phyloP scores from a whole-genome alignment of 2,797 vertebrate genomes.

The Mallotus villosus region DNA sequence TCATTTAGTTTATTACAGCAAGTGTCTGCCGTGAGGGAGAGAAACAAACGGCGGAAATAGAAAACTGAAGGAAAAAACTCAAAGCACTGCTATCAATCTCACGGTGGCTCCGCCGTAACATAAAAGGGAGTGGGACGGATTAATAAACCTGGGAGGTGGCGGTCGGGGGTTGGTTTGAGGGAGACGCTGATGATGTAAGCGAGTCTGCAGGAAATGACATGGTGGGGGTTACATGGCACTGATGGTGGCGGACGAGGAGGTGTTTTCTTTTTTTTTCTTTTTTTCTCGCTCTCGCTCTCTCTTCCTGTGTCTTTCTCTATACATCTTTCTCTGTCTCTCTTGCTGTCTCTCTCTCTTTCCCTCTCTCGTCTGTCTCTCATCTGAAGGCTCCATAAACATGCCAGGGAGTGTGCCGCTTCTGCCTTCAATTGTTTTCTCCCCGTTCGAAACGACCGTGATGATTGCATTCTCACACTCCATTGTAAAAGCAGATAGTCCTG shows the following conservation, averaged over 20 bases:
- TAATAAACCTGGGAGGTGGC: constrained; percentile 49
- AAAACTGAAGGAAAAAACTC: constrained; percentile 36
- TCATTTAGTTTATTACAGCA: constrained; percentile 70
- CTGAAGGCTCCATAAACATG: constrained; percentile 55
- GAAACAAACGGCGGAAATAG: constrained; percentile 50
- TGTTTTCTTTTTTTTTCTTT: not conserved
- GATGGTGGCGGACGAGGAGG: not conserved
- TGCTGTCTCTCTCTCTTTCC: too few relatives aligned
- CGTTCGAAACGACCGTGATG: constrained; percentile 52
- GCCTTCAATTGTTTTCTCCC: constrained; percentile 49
- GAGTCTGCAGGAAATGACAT: constrained; percentile 55
- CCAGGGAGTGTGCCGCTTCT: constrained; percentile 44
- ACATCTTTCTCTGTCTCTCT: too few relatives aligned
- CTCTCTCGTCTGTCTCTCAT: constrained; percentile 37
- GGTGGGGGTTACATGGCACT: constrained; percentile 40
- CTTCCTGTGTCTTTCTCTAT: too few relatives aligned
- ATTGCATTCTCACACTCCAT: constrained; percentile 60
- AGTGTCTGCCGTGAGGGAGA: constrained; percentile 53
- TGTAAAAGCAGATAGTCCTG: constrained; percentile 46
- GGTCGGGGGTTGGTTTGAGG: constrained; percentile 26
- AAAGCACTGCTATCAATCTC: constrained; percentile 49
- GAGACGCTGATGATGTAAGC: constrained; percentile 23
- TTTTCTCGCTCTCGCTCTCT: too few relatives aligned
- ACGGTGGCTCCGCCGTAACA: constrained; percentile 36
- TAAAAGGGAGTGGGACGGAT: constrained; percentile 44